phyloP scores from a whole-genome alignment of 2,113 vertebrate genomes.

The Podilymbus podiceps region DNA sequence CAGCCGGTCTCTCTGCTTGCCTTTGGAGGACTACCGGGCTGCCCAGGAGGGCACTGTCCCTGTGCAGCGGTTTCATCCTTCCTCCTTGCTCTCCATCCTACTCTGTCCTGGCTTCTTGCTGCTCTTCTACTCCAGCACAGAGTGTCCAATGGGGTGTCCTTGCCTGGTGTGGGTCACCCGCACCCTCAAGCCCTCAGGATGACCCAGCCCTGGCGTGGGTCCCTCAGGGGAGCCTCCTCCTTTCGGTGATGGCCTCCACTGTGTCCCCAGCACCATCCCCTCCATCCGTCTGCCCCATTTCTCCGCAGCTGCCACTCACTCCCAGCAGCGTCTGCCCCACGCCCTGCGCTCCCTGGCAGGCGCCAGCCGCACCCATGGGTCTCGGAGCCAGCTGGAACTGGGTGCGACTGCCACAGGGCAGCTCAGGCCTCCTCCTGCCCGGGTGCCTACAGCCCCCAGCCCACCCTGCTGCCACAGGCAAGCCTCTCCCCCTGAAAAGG shows the following conservation, averaged over 20 bases:
- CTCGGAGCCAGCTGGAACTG: background rate
- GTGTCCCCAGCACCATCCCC: background rate
- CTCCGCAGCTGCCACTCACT: accelerated
- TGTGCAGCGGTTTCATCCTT: accelerated
- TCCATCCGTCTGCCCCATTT: background rate
- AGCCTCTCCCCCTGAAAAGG: background rate
- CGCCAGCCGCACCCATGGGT: accelerated
- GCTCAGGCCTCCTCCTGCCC: background rate
- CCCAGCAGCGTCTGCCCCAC: accelerated
- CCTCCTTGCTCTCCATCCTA: background rate
- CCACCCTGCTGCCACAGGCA: accelerated
- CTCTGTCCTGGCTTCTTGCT: background rate
- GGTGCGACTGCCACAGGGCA: accelerated
- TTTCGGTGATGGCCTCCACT: accelerated
- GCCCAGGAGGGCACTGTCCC: background rate
- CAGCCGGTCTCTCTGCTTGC: accelerated
- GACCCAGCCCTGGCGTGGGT: accelerated
- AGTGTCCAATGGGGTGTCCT: no score
- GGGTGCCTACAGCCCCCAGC: accelerated
- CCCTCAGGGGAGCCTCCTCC: background rate
- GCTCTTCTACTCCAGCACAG: background rate
- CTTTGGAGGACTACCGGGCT: background rate
- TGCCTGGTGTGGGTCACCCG: accelerated
- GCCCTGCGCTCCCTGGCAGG: background rate
- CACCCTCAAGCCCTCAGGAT: background rate